Evolutionary conservation across 2,888 invertebrate genomes (phyloP), one percentile per base, ranked within the genome.

Genomic region (Anticlea derivata): DNA sequence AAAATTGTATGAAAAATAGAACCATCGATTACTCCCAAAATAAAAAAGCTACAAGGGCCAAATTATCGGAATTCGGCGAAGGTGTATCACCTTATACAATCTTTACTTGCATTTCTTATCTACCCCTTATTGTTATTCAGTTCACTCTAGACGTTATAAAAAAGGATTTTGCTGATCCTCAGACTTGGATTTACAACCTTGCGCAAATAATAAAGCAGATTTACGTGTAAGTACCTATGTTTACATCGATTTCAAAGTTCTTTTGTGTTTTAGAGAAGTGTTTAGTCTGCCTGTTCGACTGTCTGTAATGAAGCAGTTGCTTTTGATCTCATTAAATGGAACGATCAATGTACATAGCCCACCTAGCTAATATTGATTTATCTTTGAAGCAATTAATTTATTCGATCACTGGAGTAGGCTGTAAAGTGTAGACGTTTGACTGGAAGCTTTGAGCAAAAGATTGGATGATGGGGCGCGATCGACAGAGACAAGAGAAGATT

Each of bases 221-320:
- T 31, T 27, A 27, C 27, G 20, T 30, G 7, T 0, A 1, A 29
- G 13, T 23, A 17, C 11, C n/a, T n/a, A n/a, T 33, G 26, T 34
- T 26, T 13, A 48, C 17, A 40, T 34, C 40, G 48, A 49, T 49
- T 8, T 20, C 5, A 40, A 40, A 43, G 23, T 40, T 49, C 30
- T 39, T 38, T 34, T 50, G 35, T 40, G 11, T 50, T n/a, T n/a
- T n/a, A n/a, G n/a, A n/a, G 5, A 49, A 27, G 23, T 50, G 45
- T 51, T 51, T 46, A 51, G 50, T 46, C 45, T 50, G 38, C 26
- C 44, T 29, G 50, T 44, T 38, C 10, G 44, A 33, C 20, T 22
- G 22, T 37, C 45, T 41, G 48, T 6, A 12, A 37, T 37, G 41
- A 17, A 41, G 41, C 41, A 26, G 30, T 8, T 7, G 37, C 29